Evolutionary conservation across 2,113 vertebrate species (phyloP), one percentile per base, ranked within the genome.

Genomic region (Cinclus mexicanus): DNA sequence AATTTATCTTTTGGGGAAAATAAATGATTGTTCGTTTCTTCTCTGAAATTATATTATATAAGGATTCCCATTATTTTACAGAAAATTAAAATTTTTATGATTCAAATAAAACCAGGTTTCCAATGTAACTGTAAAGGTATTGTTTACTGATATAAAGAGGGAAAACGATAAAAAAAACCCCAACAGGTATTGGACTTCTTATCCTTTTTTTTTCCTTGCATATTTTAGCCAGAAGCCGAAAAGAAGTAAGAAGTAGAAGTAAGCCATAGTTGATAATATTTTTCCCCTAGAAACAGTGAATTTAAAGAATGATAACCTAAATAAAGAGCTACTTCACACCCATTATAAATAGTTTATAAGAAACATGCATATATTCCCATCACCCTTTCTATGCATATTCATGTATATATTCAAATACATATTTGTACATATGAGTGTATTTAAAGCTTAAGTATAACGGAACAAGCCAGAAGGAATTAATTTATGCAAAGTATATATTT

Each of bases 1-100:
- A 97, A 98, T 98, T 98, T 98, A 98, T 98, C 98, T 98, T 98
- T 96, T 93, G 87, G 88, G 95, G 93, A 94, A 98, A 98, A 98
- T 97, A 98, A 98, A 98, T 98, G 97, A 97, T 97, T 94, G 96
- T 89, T 98, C 94, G 9, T 97, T 97, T 97, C 96, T 98, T 97
- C 95, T 90, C 95, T 95, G 92, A 95, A 98, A 98, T 97, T 92
- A 84, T 97, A 96, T 97, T 97, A 96, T 96, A 93, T 82, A 83
- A 94, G 61, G 56, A 95, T 97, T 96, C 65, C 55, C 78, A 96
- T 96, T 97, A 97, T 97, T 97, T 93, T 90, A 83, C 83, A 90
- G 92, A 96, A 94, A 97, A 97, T 91, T 95, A 88, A 96, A 96
- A 90, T 64, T 91, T 94, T 97, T 86, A 87, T 82, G 59, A 97